Conservation (phyloP, 2,113 vertebrate genomes). For the Scomber colias region DNA sequence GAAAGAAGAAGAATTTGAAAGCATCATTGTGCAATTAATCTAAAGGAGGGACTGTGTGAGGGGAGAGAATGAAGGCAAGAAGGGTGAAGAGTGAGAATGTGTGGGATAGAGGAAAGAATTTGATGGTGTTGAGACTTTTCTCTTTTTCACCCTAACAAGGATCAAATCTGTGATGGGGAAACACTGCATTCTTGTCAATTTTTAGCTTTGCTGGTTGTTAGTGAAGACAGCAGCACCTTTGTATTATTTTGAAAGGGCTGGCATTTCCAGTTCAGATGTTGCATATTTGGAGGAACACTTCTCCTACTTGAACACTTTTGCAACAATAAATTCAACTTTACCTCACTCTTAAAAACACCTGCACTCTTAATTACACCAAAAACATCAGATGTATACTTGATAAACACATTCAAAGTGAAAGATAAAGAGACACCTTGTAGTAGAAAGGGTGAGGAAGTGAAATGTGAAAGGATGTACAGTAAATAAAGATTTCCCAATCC, state of each 20-base stretch:
- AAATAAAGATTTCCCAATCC: slow-evolving; percentile 60
- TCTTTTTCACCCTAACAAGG: slow-evolving; percentile 19
- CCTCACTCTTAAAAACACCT: background rate
- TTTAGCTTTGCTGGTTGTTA: slow-evolving; percentile 17
- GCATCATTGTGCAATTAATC: slow-evolving; percentile 59
- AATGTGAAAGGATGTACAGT: slow-evolving; percentile 63
- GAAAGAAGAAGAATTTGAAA: slow-evolving; percentile 54
- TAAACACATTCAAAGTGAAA: background rate
- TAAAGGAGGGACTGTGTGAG: slow-evolving; percentile 18
- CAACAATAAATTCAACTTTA: background rate
- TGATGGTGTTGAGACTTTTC: slow-evolving; percentile 10
- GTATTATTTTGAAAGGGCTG: background rate
- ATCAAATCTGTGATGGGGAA: background rate
- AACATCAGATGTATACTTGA: background rate
- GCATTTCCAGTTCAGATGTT: background rate
- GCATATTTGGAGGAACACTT: background rate
- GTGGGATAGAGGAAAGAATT: slow-evolving; percentile 50
- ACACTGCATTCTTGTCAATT: slow-evolving; percentile 14
- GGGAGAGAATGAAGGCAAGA: slow-evolving; percentile 23
- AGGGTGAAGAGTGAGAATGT: slow-evolving; percentile 5
- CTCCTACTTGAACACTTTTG: background rate
- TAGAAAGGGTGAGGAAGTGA: background rate
- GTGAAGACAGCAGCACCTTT: slow-evolving; percentile 35
- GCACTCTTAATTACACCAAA: background rate
- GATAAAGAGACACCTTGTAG: background rate